Conservation (phyloP, 2,888 invertebrate species). For the Tubulanus polymorphus region DNA sequence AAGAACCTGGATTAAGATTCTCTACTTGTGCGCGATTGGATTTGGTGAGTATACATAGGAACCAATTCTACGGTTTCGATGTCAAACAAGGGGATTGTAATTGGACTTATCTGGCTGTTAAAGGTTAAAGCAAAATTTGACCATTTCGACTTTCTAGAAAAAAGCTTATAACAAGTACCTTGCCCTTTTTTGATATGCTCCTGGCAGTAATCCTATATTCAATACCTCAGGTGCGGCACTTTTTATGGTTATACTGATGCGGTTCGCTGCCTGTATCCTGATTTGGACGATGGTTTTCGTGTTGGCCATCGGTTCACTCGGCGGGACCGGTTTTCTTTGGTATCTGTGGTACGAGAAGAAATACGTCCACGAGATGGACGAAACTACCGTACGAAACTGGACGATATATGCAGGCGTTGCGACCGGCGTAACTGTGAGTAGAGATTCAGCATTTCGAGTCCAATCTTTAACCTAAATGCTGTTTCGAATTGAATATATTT, state of each 20-base stretch:
- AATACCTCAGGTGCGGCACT: slow-evolving; percentile 56
- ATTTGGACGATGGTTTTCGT: slow-evolving; percentile 63
- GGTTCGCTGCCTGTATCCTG: slow-evolving; percentile 61
- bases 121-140: too few relatives aligned
- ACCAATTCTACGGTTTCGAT: too few relatives aligned
- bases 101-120: too few relatives aligned
- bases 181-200: too few relatives aligned
- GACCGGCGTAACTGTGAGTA: neutral
- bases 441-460: too few relatives aligned
- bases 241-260: slow-evolving; percentile 58
- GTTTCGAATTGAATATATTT: too few relatives aligned
- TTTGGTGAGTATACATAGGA: slow-evolving; percentile 59
- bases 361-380: neutral
- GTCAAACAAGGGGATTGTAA: too few relatives aligned
- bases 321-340: slow-evolving; percentile 62
- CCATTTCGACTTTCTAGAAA: too few relatives aligned
- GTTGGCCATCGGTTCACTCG: slow-evolving; percentile 57
- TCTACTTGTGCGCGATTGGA: slow-evolving; percentile 60
- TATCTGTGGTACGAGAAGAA: slow-evolving; percentile 16
- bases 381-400: neutral
- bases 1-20: slow-evolving; percentile 59
- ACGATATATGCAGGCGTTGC: neutral
- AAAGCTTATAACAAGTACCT: too few relatives aligned
- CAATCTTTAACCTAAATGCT: too few relatives aligned
- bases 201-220: too few relatives aligned